These are phyloP conservation scores for Alethe diademata DNA, from an alignment of 2,113 vertebrate genomes.

Conservation along the genomic window DNA sequence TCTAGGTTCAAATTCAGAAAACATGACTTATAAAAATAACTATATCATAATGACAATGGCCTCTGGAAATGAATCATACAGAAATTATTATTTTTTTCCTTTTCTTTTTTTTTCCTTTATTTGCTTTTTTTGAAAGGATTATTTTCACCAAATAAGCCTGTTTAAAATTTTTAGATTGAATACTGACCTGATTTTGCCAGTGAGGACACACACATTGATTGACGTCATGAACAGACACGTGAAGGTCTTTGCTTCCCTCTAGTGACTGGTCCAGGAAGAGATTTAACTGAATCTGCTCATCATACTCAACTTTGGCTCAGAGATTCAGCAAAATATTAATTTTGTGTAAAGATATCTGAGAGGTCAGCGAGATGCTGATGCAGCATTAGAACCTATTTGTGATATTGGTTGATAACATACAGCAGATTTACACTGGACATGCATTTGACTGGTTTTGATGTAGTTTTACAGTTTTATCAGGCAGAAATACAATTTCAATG, in stretches of 20 bases:
- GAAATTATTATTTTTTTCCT: background rate
- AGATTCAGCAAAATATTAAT: background rate
- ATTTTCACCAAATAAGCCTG: background rate
- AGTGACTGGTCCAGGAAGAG: slow-evolving; percentile 34
- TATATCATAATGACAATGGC: background rate
- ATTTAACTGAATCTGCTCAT: background rate
- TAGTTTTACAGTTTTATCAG: background rate
- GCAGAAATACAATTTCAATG: background rate
- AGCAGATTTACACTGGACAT: background rate
- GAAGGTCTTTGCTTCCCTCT: slow-evolving; percentile 61
- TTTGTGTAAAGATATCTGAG: background rate
- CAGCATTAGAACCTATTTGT: background rate
- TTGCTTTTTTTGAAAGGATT: rapidly evolving
- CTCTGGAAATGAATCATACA: background rate
- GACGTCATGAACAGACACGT: slow-evolving; percentile 4
- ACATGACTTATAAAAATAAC: background rate
- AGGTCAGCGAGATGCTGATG: background rate
- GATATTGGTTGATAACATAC: background rate
- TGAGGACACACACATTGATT: background rate
- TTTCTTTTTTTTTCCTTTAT: no score
- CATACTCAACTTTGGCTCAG: background rate
- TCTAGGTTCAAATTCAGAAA: background rate
- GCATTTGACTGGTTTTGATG: background rate
- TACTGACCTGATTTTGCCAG: background rate
- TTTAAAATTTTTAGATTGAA: background rate